Evolutionary conservation across 2,888 invertebrate genomes (phyloP).

Genomic region (Nowickia ferox): DNA sequence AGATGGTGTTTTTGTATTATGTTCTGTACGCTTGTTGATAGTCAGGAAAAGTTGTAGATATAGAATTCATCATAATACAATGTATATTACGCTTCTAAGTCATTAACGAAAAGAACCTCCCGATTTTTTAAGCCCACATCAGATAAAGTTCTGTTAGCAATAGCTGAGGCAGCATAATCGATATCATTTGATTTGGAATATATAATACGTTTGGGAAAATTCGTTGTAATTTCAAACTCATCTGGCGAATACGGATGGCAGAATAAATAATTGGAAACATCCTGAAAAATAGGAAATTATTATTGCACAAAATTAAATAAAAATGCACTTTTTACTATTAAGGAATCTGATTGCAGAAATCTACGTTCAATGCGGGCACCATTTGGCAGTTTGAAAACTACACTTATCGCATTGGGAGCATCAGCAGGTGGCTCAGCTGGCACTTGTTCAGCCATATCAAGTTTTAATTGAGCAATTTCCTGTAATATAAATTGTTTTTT

Average conservation of each 20-base stretch:
- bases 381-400: slow-evolving; percentile 95
- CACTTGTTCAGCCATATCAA: slow-evolving; percentile 86
- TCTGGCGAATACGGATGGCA: slow-evolving; percentile 96
- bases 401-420: slow-evolving; percentile 88
- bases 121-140: slow-evolving; percentile 93
- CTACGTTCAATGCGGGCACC: slow-evolving; percentile 94
- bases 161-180: slow-evolving; percentile 66
- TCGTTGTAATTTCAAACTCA: slow-evolving; percentile 97
- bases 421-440: slow-evolving; percentile 90
- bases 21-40: slow-evolving; percentile 23
- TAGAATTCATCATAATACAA: slow-evolving; percentile 34
- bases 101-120: slow-evolving; percentile 96
- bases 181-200: slow-evolving; percentile 81
- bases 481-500: slow-evolving; percentile 69
- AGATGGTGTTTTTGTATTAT: slow-evolving; percentile 24
- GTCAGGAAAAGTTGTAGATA: slow-evolving; percentile 13
- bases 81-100: slow-evolving; percentile 89
- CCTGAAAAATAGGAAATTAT: slow-evolving; percentile 86
- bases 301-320: slow-evolving; percentile 24
- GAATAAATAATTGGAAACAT: slow-evolving; percentile 96
- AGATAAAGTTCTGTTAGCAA: slow-evolving; percentile 78
- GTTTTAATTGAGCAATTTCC: slow-evolving; percentile 88
- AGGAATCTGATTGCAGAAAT: slow-evolving; percentile 91
- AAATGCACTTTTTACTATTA: slow-evolving; percentile 86
- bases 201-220: slow-evolving; percentile 95